phyloP scores from a whole-genome alignment of 2,888 invertebrate genomes.

The Drosophila lacicola region DNA sequence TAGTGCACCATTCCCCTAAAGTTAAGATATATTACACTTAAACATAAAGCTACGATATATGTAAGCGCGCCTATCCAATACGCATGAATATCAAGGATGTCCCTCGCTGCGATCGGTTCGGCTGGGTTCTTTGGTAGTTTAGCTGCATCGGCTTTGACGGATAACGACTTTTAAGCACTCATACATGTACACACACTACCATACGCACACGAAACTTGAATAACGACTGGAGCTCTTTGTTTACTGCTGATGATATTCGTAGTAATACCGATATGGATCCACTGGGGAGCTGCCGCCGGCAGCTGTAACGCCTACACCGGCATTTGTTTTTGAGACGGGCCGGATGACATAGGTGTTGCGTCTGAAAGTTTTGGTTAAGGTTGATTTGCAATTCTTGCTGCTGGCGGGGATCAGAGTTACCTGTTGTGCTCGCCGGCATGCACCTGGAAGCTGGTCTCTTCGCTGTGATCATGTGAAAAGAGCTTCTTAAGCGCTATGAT shows the following conservation, averaged over 20 bases:
- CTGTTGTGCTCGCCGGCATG: slow-evolving; percentile 89
- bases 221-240: slow-evolving; percentile 2
- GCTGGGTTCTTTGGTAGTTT: slow-evolving; percentile 71
- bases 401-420: slow-evolving; percentile 71
- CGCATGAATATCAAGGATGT: slow-evolving; percentile 14
- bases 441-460: slow-evolving; percentile 89
- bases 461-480: slow-evolving; percentile 88
- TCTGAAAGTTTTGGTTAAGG: slow-evolving; percentile 80
- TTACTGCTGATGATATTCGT: slow-evolving; percentile 85
- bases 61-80: slow-evolving; percentile 47
- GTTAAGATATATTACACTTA: slow-evolving; percentile 47
- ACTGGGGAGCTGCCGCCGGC: slow-evolving; percentile 83
- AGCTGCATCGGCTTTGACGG: slow-evolving; percentile 57
- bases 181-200: slow-evolving; percentile 6
- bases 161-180: slow-evolving; percentile 22
- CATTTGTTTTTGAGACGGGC: slow-evolving; percentile 86
- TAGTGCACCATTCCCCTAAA: slow-evolving; percentile 18
- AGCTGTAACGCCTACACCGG: slow-evolving; percentile 69
- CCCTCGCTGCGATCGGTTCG: slow-evolving; percentile 29
- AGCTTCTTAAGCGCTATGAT: slow-evolving; percentile 90
- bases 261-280: slow-evolving; percentile 88
- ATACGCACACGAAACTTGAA: slow-evolving; percentile 25
- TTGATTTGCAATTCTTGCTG: background rate
- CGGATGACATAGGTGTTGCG: slow-evolving; percentile 88
- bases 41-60: slow-evolving; percentile 52